phyloP scores from a whole-genome alignment of 2,113 vertebrate genomes.

The Platichthys flesus region DNA sequence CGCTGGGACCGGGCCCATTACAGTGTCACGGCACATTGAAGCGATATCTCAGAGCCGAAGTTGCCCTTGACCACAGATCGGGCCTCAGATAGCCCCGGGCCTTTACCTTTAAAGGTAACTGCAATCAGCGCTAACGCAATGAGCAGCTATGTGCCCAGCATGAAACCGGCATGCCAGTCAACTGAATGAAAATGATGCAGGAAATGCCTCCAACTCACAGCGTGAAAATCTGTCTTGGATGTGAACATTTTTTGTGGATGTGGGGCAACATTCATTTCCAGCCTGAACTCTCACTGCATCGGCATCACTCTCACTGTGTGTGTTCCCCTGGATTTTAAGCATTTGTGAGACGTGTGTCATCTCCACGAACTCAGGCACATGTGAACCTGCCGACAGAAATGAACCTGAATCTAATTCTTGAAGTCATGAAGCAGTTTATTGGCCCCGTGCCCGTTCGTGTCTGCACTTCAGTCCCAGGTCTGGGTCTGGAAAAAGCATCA shows the following conservation, averaged over 20 bases:
- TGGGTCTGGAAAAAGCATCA: conserved; percentile 82
- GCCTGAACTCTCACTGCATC: conserved; percentile 9
- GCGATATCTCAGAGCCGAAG: conserved; percentile 72
- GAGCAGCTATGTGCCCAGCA: conserved; percentile 32
- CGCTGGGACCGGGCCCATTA: conserved; percentile 65
- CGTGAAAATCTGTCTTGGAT: conserved; percentile 45
- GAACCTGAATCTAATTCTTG: conserved; percentile 27
- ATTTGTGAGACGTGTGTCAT: not conserved
- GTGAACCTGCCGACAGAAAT: conserved; percentile 32
- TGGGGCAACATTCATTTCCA: conserved; percentile 13
- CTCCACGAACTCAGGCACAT: conserved; percentile 12
- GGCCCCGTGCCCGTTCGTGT: conserved; percentile 58
- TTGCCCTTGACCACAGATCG: conserved; percentile 73
- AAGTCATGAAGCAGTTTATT: conserved; percentile 54
- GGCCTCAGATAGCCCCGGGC: conserved; percentile 57
- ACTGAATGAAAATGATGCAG: conserved; percentile 56
- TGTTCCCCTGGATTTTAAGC: not conserved
- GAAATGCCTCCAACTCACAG: conserved; percentile 61
- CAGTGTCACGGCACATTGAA: conserved; percentile 71
- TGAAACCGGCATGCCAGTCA: conserved; percentile 52
- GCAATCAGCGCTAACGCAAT: conserved; percentile 45
- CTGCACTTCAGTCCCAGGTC: conserved; percentile 57
- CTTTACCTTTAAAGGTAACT: conserved; percentile 69
- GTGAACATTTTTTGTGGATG: conserved; percentile 23
- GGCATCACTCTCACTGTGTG: not conserved